Evolutionary conservation across 2,888 invertebrate genomes (phyloP), one percentile per base, ranked within the genome.

Genomic region (Andrena marginata): DNA sequence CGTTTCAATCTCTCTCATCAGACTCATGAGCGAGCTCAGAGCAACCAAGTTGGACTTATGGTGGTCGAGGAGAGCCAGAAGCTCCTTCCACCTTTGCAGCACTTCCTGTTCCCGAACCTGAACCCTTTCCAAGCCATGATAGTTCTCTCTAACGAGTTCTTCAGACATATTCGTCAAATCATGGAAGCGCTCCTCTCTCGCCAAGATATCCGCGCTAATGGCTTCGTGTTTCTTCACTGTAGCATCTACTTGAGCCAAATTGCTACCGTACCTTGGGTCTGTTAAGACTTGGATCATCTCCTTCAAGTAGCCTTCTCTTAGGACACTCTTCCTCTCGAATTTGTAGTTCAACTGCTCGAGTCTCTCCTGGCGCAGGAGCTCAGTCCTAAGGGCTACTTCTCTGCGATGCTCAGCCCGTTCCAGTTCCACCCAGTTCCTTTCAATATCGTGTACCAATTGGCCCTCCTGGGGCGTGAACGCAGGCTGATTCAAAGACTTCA

Each of bases 181-280:
- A 89, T 98, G 97, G 93, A 99, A 99, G 10, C 99, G 96, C 93
- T 99, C 99, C 91, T 98, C 98, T 76, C 97, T 96, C 16, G 99
- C 98, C 72, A 99, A 95, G 75, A 99, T 99, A 93, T 99, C 99
- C 0, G 99, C 99, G 82, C 98, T 98, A 84, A 99, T 99, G 20
- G 99, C 99, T 94, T 99, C 99, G 93, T 99, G 99, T 92, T 99
- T 99, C 95, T 99, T 99, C 56, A 99, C 97, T 0, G 99, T 98
- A 1, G 99, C 99, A 93, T 99, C 99, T 0, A 99, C 98, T 93
- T 99, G 99, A 0, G 97, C 96, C 87, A 99, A 95, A 95, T 97
- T 98, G 89, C 97, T 97, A 1, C 98, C 98, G 94, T 98, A 98
- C 75, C 98, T 96, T 0, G 98, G 97, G 95, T 98, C 98, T 0